Percentiles rank a stretch among this genome's conserved stretches.
phyloP scores from a whole-genome alignment of 2,797 vertebrate species.

The Sebastiscus albofasciatus region DNA sequence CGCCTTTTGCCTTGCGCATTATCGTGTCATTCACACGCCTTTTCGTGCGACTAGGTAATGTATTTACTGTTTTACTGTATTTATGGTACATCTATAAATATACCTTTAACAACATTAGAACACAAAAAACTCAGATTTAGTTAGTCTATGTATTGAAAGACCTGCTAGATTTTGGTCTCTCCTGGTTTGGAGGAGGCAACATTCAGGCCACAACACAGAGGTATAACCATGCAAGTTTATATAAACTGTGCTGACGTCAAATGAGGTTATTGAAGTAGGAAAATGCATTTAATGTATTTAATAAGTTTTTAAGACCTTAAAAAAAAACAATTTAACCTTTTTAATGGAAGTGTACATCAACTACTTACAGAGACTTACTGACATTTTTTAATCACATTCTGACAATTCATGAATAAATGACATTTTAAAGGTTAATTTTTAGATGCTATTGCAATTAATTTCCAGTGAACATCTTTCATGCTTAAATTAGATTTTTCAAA shows the following conservation, averaged over 20 bases:
- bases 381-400: neutral
- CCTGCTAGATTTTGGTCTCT: no score
- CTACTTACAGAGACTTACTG: neutral
- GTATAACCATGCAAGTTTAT: no score
- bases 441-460: neutral
- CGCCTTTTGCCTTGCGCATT: no score
- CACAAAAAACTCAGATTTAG: accelerated
- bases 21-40: no score
- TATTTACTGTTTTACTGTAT: neutral
- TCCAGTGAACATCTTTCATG: neutral
- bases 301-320: neutral
- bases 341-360: neutral
- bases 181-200: no score
- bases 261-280: no score
- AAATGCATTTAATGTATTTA: neutral
- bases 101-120: no score
- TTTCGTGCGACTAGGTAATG: neutral
- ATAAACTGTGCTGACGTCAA: no score
- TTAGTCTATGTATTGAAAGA: no score
- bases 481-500: conserved; percentile 9
- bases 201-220: no score
- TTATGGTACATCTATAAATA: no score
- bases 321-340: neutral
- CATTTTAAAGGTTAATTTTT: neutral
- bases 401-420: neutral